These are phyloP conservation scores for Anisognathus igniventris DNA, from an alignment of 2,797 vertebrate genomes.

Conservation along the genomic window DNA sequence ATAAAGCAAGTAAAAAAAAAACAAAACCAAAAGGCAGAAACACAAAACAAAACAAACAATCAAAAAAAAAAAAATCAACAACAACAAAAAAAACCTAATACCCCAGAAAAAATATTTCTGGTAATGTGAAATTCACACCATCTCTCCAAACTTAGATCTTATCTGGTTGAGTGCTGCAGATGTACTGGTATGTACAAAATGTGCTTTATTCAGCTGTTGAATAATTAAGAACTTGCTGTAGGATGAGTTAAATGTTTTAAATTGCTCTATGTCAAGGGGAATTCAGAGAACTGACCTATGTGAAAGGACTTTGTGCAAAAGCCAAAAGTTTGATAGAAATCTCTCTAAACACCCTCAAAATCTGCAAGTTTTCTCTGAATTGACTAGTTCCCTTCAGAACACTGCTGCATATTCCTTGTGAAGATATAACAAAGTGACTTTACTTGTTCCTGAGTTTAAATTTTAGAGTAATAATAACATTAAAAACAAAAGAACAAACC, in stretches of 20 bases:
- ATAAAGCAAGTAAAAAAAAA: background rate
- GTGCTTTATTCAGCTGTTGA: background rate
- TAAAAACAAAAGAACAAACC: background rate
- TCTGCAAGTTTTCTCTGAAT: background rate
- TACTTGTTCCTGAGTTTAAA: background rate
- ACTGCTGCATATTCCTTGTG: background rate
- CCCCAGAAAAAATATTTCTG: background rate
- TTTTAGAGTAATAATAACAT: background rate
- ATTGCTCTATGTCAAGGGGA: background rate
- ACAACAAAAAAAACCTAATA: background rate
- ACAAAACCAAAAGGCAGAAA: rapidly evolving
- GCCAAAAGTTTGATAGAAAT: background rate
- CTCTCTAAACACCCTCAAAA: background rate
- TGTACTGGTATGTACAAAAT: background rate
- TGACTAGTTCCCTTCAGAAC: background rate
- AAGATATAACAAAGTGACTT: background rate
- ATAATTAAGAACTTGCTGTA: background rate
- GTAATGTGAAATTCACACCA: background rate
- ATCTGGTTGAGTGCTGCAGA: background rate
- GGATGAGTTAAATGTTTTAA: background rate
- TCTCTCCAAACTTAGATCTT: background rate
- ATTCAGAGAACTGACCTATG: background rate
- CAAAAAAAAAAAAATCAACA: too few relatives aligned
- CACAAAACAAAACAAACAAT: background rate
- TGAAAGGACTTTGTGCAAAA: background rate